phyloP scores from a whole-genome alignment of 2,797 vertebrate species.

The Cottoperca gobio region DNA sequence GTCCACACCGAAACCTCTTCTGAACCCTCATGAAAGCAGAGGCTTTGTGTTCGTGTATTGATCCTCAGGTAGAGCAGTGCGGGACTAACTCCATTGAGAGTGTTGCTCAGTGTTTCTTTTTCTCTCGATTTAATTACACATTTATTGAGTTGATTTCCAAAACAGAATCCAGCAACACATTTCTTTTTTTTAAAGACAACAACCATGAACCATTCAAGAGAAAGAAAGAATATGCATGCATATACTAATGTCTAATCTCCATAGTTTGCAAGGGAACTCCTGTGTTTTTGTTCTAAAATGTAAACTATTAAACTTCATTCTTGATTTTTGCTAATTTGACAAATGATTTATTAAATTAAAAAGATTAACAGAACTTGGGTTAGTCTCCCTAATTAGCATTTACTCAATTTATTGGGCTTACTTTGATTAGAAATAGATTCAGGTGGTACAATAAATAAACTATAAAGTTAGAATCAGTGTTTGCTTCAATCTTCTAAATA shows the following conservation, averaged over 20 bases:
- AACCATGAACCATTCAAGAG: too few species aligned
- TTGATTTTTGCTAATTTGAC: too few species aligned
- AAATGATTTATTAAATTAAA: too few species aligned
- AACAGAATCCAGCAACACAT: background rate
- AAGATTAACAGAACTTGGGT: too few species aligned
- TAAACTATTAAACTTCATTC: too few species aligned
- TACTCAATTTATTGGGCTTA: background rate
- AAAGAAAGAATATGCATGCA: too few species aligned
- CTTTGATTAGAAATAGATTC: background rate
- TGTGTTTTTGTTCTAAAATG: too few species aligned
- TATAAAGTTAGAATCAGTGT: background rate
- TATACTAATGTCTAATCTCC: too few species aligned
- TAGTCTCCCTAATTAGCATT: background rate
- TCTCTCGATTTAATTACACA: background rate
- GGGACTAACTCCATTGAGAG: background rate
- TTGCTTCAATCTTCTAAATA: background rate
- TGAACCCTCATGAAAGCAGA: slow-evolving; percentile 6
- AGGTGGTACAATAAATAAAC: background rate
- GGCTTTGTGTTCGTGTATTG: background rate
- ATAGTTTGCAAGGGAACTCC: too few species aligned
- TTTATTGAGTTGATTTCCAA: background rate
- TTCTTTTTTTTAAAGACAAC: too few species aligned
- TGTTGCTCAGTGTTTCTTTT: background rate
- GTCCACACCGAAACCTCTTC: slow-evolving; percentile 3
- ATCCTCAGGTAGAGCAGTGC: background rate